phyloP scores from a whole-genome alignment of 2,888 invertebrate genomes.

The Cataglyphis rosenhaueri region DNA sequence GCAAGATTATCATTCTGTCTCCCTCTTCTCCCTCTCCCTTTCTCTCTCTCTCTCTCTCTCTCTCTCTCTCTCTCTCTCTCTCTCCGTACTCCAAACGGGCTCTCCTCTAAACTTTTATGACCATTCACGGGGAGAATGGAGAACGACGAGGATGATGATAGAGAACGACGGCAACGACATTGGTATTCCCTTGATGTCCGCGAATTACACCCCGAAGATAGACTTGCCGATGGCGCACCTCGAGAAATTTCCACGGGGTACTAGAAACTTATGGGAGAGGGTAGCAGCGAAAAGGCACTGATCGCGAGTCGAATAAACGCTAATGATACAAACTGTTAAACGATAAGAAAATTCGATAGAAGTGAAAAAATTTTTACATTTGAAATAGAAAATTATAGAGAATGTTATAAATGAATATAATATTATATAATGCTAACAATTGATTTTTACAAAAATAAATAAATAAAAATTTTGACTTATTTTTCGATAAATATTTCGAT shows the following conservation, averaged over 20 bases:
- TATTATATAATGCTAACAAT: background rate
- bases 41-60: too few species aligned
- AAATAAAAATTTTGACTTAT: background rate
- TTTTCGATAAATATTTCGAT: slow-evolving; percentile 3
- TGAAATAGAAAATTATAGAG: background rate
- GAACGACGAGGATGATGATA: slow-evolving; percentile 50
- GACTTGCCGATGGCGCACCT: slow-evolving; percentile 44
- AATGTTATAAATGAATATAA: background rate
- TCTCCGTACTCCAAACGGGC: slow-evolving; percentile 26
- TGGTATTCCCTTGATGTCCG: slow-evolving; percentile 77
- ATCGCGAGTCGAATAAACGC: slow-evolving; percentile 65
- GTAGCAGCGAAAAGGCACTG: slow-evolving; percentile 63
- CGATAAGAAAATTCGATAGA: slow-evolving; percentile 39
- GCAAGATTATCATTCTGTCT: slow-evolving; percentile 38
- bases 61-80: background rate
- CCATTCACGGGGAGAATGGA: slow-evolving; percentile 58
- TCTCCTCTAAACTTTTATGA: slow-evolving; percentile 71
- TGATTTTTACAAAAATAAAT: background rate
- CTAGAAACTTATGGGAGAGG: slow-evolving; percentile 67
- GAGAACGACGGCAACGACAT: slow-evolving; percentile 64
- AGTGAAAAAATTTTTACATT: background rate
- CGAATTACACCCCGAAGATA: slow-evolving; percentile 69
- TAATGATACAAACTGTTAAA: slow-evolving; percentile 18
- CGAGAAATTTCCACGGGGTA: slow-evolving; percentile 61
- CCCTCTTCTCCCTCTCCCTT: background rate